Evolutionary conservation across 2,888 invertebrate genomes (phyloP).

Genomic region (Polydesmus complanatus): DNA sequence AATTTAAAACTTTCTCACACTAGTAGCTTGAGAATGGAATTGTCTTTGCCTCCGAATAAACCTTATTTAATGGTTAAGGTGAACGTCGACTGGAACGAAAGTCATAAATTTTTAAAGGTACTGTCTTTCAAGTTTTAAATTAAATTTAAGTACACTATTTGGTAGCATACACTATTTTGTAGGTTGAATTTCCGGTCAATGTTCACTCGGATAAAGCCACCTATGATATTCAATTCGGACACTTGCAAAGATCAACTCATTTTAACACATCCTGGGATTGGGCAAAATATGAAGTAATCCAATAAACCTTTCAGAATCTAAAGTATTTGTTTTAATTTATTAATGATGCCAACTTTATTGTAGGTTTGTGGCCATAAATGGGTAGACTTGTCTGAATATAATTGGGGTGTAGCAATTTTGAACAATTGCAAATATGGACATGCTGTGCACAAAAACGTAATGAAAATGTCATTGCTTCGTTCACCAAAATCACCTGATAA

Average conservation of each 20-base stretch:
- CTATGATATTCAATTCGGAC: slow-evolving; percentile 39
- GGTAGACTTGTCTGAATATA: slow-evolving; percentile 37
- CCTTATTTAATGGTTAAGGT: slow-evolving; percentile 34
- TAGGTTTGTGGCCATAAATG: slow-evolving; percentile 40
- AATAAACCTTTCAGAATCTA: not conserved
- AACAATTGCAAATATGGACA: slow-evolving; percentile 40
- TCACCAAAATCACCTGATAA: slow-evolving; percentile 38
- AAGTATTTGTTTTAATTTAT: not conserved
- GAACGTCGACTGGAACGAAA: slow-evolving; percentile 36
- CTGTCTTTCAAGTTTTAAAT: not conserved
- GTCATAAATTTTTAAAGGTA: slow-evolving; percentile 37
- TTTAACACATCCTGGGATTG: slow-evolving; percentile 40
- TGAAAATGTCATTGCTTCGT: slow-evolving; percentile 35
- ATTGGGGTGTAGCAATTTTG: slow-evolving; percentile 35
- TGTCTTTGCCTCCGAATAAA: slow-evolving; percentile 32
- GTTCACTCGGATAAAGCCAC: slow-evolving; percentile 30
- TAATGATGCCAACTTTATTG: not conserved
- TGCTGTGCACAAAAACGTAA: slow-evolving; percentile 32
- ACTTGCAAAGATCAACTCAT: slow-evolving; percentile 35
- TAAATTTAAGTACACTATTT: not conserved
- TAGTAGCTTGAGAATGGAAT: slow-evolving; percentile 31
- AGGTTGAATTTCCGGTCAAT: slow-evolving; percentile 34
- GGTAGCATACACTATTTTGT: slow-evolving; percentile 10
- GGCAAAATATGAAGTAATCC: slow-evolving; percentile 36
- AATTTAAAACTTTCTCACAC: slow-evolving; percentile 28